Evolutionary conservation across 2,888 invertebrate genomes (phyloP), one percentile per base, ranked within the genome.

Genomic region (Andricus curvator): DNA sequence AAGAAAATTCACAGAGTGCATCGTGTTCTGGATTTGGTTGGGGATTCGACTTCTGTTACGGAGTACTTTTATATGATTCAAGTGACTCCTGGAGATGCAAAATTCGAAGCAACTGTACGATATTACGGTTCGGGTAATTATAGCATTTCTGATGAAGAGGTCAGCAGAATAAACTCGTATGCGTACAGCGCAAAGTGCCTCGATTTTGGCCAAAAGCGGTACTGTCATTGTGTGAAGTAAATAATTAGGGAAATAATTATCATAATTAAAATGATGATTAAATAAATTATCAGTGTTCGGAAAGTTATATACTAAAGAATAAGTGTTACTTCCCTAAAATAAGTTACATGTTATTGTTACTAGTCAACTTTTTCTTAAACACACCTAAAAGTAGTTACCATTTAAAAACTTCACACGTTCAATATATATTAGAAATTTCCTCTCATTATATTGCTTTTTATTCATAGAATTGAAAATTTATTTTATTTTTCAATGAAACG

Each of bases 31-130:
- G 93, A 93, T 87, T 91, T 92, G 13, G 85, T 78, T 20, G 78
- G 78, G 13, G 65, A 44, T 37, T 79, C 78, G 0, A 48, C 81
- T 11, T 81, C 78, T 4, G 17, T 13, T 51, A 77, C 78, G 9
- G 94, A 94, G 88, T 95, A 96, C 87, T 94, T 97, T n/a, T 93
- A 96, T n/a, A 94, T 95, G 79, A 94, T 97, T 80, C 94, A 95
- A 80, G 95, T 96, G n/a, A 92, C 91, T 11, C 97, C 97, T 2
- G 96, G 96, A 8, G 94, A 94, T 82, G 95, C 94, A 1, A 93
- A 95, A 60, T 97, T 96, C 88, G 97, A 97, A 92, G 95, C 95
- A 0, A 96, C 96, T 0, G 94, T 97, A 2, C 91, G 93, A 0
- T 87, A 89, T 70, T 84, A 89, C 80, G 90, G 88, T 0, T 83